Evolutionary conservation across 2,888 invertebrate genomes (phyloP).

Genomic region (Cacoxenus indagator): DNA sequence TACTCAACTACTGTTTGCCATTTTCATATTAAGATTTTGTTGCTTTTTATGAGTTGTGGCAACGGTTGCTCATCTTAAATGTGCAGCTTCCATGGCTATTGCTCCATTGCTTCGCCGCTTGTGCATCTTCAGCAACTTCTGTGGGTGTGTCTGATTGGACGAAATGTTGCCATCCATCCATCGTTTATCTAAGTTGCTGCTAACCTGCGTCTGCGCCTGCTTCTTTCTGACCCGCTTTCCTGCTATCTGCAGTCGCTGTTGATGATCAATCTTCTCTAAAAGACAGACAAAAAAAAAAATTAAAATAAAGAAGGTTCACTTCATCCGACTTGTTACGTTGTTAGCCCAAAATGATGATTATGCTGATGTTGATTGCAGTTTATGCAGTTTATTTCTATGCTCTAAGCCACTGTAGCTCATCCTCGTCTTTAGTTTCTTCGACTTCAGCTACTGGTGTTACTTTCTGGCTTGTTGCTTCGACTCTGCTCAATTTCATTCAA

Average conservation of each 20-base stretch:
- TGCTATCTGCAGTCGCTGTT: conserved; percentile 18
- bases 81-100: neutral
- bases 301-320: conserved; percentile 38
- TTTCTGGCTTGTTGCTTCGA: neutral
- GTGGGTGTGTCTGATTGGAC: conserved; percentile 60
- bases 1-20: neutral
- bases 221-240: neutral
- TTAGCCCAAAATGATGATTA: conserved; percentile 47
- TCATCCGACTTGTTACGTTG: conserved; percentile 37
- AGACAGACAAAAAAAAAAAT: no score
- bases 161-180: conserved; percentile 36
- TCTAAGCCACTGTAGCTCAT: conserved; percentile 1
- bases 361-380: conserved; percentile 44
- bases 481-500: conserved; percentile 24
- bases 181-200: conserved; percentile 18
- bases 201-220: neutral
- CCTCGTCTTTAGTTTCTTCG: neutral
- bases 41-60: conserved; percentile 1
- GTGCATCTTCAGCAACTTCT: conserved; percentile 33
- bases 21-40: conserved; percentile 7
- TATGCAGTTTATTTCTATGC: conserved; percentile 11
- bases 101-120: conserved; percentile 1
- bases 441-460: conserved; percentile 4
- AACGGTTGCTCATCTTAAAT: neutral
- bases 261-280: conserved; percentile 55